Percentiles rank a stretch among this genome's conserved stretches.
Conservation (phyloP, 2,797 vertebrate genomes). For the Alca torda region DNA sequence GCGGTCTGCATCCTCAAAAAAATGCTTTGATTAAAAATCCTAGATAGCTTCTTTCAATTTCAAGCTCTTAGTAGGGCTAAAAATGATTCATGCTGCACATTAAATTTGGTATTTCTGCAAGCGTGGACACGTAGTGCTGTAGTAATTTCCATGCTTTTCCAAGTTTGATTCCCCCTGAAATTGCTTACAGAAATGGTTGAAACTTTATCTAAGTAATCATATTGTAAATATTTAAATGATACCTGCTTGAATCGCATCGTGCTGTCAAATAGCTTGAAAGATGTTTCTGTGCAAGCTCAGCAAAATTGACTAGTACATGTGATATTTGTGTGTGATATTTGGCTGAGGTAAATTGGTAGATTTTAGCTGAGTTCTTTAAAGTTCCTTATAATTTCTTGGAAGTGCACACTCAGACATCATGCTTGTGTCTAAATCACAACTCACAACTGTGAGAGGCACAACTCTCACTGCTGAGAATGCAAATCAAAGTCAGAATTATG, state of each 20-base stretch:
- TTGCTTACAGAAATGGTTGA: neutral
- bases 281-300: neutral
- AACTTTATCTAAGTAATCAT: slow-evolving; percentile 4
- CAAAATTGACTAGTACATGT: neutral
- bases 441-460: no score
- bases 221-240: slow-evolving; percentile 42
- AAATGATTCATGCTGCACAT: slow-evolving; percentile 26
- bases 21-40: slow-evolving; percentile 47
- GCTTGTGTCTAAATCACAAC: neutral
- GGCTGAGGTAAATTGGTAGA: neutral
- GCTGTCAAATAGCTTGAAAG: neutral
- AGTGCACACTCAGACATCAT: neutral
- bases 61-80: slow-evolving; percentile 7
- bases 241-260: neutral
- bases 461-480: neutral
- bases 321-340: neutral
- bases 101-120: slow-evolving; percentile 29
- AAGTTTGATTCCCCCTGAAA: neutral
- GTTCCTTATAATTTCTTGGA: neutral
- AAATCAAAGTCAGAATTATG: neutral
- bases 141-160: neutral
- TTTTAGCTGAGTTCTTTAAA: neutral
- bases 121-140: neutral
- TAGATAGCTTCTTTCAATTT: slow-evolving; percentile 27
- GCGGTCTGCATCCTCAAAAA: neutral